phyloP scores from a whole-genome alignment of 2,113 vertebrate genomes.

The Sminthopsis crassicaudata region DNA sequence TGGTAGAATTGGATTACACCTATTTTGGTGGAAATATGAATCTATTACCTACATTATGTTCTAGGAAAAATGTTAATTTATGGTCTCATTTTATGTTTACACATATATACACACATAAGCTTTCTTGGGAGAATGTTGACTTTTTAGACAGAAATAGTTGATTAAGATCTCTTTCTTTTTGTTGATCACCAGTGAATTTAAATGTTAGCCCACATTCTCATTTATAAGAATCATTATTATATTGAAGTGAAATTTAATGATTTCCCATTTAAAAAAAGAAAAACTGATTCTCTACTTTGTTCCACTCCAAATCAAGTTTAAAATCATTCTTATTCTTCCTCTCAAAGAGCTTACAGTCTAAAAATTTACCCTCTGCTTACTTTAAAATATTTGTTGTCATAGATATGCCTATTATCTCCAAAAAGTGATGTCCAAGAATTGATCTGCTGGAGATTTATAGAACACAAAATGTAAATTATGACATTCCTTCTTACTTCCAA shows the following conservation, averaged over 20 bases:
- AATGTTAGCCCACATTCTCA: background rate
- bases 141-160: slow-evolving; percentile 45
- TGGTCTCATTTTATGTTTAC: background rate
- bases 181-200: background rate
- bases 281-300: background rate
- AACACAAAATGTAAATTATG: background rate
- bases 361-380: background rate
- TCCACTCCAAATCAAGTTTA: slow-evolving; percentile 25
- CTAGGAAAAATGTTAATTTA: background rate
- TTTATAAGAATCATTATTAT: slow-evolving; percentile 28
- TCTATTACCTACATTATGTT: background rate
- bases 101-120: background rate
- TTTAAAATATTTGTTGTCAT: background rate
- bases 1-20: background rate
- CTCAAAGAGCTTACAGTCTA: slow-evolving; percentile 2
- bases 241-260: slow-evolving; percentile 18
- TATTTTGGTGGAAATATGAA: slow-evolving; percentile 5
- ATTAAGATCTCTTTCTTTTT: slow-evolving; percentile 11
- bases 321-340: background rate
- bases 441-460: background rate
- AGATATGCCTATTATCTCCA: background rate
- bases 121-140: slow-evolving; percentile 47
- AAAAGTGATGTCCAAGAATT: background rate
- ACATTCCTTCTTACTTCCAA: background rate
- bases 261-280: slow-evolving; percentile 27